Base-by-base conservation (phyloP, 1,140 invertebrate species). In the Sinella curviseta region DNA sequence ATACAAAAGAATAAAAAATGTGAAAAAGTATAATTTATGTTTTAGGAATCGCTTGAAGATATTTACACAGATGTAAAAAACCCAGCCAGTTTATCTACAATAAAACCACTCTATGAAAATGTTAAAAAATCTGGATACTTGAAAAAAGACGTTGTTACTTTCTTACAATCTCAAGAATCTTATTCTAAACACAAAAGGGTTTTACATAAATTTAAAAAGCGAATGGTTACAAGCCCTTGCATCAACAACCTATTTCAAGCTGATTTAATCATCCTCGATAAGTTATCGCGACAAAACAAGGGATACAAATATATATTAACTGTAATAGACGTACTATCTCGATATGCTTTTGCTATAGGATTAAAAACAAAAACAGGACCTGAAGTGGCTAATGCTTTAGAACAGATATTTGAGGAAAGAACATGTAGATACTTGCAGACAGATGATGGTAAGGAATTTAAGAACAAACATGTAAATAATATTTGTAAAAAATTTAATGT, bases 261-360 rank as follows among this genome's bases (percentile, higher is more conserved):
- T 16, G 87, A 88, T 83, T 82, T 88, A 34, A 77, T 82, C 1
- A 85, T 85, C 81, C 78, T 88, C 70, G 17, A 84, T 35, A 77
- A 75, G 31, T 74, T 87, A 83, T 79, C 81, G 26, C 80, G 80
- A 79, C 30, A 83, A 54, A 89, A 89, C 85, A 83, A 85, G 54
- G 84, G 85, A 33, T 86, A 83, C 82, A 86, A 86, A 77, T 89
- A 87, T 81, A 83, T 89, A 34, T 80, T 90, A 74, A 86, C 85
- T 30, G 84, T 88, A 3, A 89, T 89, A 77, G 87, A 89, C 83
- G 80, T 82, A 28, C 88, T 88, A 83, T 86, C 85, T 74, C 89
- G 88, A 85, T 87, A 84, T 83, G 86, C 86, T 28, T 89, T 85
- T 86, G 85, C 85, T n/a, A 60, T 86, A 33, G 86, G 87, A 4